Base-by-base conservation (phyloP, 1,140 invertebrate species). In the Listronotus oregonensis region DNA sequence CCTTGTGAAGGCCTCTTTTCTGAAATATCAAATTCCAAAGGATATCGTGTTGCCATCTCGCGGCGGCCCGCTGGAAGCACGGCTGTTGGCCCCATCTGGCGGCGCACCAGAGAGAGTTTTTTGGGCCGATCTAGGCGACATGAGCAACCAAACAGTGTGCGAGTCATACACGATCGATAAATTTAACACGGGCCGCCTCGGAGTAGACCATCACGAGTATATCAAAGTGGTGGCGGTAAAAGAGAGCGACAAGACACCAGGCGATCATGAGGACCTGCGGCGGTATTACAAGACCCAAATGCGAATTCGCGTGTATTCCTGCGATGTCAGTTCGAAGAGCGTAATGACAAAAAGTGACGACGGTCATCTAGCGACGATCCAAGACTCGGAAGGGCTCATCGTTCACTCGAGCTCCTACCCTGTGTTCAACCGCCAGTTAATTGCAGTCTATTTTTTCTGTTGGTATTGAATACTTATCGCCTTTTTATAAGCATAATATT, bases 11-110 rank as follows among this genome's bases (percentile, higher is more conserved):
- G 37, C 37, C 37, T 39, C 37, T 39, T 39, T 39, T 39, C 37
- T 39, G 37, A 39, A 39, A 39, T 39, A 39, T 39, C 37, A 39
- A 39, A 39, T 39, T 39, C 37, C 37, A 39, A 39, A 39, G 37
- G 37, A 39, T 39, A 39, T 39, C 37, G 37, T 39, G 37, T 39
- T 39, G 37, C 37, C 37, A 39, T 39, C 37, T 39, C n/a, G n/a
- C n/a, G n/a, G n/a, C n/a, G n/a, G n/a, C n/a, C n/a, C n/a, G n/a
- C n/a, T n/a, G n/a, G n/a, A n/a, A n/a, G n/a, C n/a, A n/a, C n/a
- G n/a, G n/a, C n/a, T n/a, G n/a, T n/a, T n/a, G n/a, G n/a, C n/a
- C n/a, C n/a, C n/a, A n/a, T n/a, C n/a, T n/a, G n/a, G n/a, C n/a
- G n/a, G n/a, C n/a, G n/a, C n/a, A n/a, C n/a, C n/a, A n/a, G n/a